Percentiles rank a stretch among this genome's conserved stretches.
Conservation (phyloP, 2,113 vertebrate genomes). For the Erythrolamprus reginae region DNA sequence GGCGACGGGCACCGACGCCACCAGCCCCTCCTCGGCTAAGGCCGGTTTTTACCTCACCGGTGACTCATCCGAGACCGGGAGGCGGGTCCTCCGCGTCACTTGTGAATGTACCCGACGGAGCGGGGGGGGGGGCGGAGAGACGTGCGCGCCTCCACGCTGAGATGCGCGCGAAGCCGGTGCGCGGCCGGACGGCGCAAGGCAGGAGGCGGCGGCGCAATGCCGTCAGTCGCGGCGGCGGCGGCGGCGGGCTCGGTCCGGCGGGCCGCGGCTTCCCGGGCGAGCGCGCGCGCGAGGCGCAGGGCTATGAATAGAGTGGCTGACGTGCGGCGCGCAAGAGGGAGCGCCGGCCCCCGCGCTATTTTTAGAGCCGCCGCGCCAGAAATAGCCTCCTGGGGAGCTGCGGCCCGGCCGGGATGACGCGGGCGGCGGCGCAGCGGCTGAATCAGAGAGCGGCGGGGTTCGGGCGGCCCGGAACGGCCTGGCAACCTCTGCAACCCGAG, state of each 20-base stretch:
- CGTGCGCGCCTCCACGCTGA: not conserved
- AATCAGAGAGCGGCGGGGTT: not conserved
- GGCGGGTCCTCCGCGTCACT: not conserved
- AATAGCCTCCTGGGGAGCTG: not conserved
- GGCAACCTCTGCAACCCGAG: not conserved
- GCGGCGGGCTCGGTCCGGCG: not conserved
- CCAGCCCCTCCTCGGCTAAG: not conserved
- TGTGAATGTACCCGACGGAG: not conserved
- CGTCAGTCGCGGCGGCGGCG: not conserved
- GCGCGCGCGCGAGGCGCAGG: not conserved
- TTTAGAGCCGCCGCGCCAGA: not conserved
- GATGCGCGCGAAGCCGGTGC: not conserved
- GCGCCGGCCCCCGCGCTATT: not conserved
- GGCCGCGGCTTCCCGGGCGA: not conserved
- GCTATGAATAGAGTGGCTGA: constrained; percentile 22
- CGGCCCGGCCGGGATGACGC: constrained; percentile 4
- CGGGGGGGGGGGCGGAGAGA: not conserved
- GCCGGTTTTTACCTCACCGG: not conserved
- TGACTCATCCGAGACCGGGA: not conserved
- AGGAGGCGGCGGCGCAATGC: not conserved
- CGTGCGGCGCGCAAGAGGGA: constrained; percentile 3
- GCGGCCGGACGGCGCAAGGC: not conserved
- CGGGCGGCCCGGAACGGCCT: not conserved
- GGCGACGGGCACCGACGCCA: not conserved
- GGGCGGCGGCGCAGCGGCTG: not conserved